Conservation (phyloP, 64 coral and sea anemone species). For the Hydrozoanthus tunicans region DNA sequence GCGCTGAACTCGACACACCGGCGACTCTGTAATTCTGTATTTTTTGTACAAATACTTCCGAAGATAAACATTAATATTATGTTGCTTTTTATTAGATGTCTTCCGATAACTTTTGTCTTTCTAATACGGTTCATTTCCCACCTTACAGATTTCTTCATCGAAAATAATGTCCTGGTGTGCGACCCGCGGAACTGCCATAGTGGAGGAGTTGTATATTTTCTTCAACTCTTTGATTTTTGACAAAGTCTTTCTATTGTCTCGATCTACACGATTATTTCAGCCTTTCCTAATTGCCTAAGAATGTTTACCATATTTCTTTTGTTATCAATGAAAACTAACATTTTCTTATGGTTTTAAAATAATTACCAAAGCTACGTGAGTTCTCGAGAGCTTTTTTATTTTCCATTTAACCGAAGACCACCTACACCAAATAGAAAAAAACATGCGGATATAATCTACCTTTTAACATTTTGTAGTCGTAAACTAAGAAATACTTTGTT, state of each 20-base stretch:
- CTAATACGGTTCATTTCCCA: slow-evolving; percentile 60
- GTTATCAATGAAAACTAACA: slow-evolving; percentile 97
- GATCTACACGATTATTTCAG: slow-evolving; percentile 72
- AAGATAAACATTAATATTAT: slow-evolving; percentile 70
- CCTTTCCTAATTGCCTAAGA: slow-evolving; percentile 84
- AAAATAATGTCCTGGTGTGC: slow-evolving; percentile 56
- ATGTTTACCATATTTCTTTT: slow-evolving; percentile 88
- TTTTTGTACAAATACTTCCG: slow-evolving; percentile 65
- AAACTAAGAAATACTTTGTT: slow-evolving; percentile 74
- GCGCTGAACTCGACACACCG: slow-evolving; percentile 61
- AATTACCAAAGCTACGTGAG: slow-evolving; percentile 83
- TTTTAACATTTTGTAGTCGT: slow-evolving; percentile 85
- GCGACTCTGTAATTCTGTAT: slow-evolving; percentile 77
- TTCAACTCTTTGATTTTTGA: slow-evolving; percentile 81
- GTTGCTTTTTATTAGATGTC: slow-evolving; percentile 65
- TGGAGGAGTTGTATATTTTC: slow-evolving; percentile 55
- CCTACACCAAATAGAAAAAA: slow-evolving; percentile 60
- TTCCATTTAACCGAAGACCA: slow-evolving; percentile 68
- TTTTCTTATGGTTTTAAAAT: slow-evolving; percentile 96
- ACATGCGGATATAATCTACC: slow-evolving; percentile 84
- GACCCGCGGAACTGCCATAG: slow-evolving; percentile 43
- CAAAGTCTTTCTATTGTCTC: slow-evolving; percentile 83
- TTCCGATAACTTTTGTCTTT: slow-evolving; percentile 62
- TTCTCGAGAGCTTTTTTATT: slow-evolving; percentile 69
- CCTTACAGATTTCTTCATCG: slow-evolving; percentile 35